phyloP scores from a whole-genome alignment of 2,113 vertebrate species.

The Zingel zingel region DNA sequence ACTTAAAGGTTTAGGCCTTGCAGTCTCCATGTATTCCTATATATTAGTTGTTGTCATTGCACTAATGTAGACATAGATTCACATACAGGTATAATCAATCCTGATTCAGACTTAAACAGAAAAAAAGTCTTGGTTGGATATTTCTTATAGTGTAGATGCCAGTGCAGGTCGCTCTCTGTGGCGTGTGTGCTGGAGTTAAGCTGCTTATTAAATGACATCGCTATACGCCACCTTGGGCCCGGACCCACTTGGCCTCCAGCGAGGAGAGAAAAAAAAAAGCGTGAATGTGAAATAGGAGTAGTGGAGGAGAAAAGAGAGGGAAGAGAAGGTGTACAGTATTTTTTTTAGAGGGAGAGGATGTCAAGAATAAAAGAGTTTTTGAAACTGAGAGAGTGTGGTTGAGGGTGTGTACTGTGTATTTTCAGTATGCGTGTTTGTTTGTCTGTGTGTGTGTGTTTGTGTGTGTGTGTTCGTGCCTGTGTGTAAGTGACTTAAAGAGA shows the following conservation, averaged over 20 bases:
- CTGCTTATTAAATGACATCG: conserved; percentile 77
- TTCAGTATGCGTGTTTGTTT: conserved; percentile 16
- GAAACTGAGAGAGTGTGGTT: conserved; percentile 34
- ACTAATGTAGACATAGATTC: background rate
- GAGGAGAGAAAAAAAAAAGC: conserved; percentile 47
- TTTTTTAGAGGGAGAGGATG: conserved; percentile 7
- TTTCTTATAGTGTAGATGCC: conserved; percentile 56
- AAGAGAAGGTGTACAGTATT: conserved; percentile 23
- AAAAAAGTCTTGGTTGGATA: background rate
- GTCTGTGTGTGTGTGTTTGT: background rate
- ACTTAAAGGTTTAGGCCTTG: background rate
- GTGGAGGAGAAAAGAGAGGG: conserved; percentile 23
- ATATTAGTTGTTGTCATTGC: background rate
- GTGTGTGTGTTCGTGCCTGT: background rate
- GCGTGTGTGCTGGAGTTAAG: conserved; percentile 67
- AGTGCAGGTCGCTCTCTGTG: conserved; percentile 39
- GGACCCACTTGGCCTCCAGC: conserved; percentile 64
- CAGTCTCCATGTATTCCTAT: background rate
- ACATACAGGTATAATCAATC: background rate
- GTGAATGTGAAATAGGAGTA: conserved; percentile 55
- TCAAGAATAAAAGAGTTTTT: conserved; percentile 29
- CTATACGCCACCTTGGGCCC: conserved; percentile 59
- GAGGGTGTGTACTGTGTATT: conserved; percentile 6
- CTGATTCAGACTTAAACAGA: background rate
- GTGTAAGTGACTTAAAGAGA: conserved; percentile 24